Conservation (phyloP, 92 coral and sea anemone species). For the Phymanthus crucifer region DNA sequence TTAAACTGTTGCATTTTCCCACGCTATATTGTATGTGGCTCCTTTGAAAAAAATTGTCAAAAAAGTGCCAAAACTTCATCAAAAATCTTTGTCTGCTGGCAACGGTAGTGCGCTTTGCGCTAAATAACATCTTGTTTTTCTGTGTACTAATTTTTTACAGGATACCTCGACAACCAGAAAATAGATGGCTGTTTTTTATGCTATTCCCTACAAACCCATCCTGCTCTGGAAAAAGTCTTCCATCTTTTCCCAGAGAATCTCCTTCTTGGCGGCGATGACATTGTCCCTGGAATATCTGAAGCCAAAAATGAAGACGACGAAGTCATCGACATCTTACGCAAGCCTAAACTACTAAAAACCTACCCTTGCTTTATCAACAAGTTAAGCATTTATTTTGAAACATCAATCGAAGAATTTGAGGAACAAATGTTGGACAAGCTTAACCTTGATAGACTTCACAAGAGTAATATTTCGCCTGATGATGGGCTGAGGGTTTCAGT, state of each 20-base stretch:
- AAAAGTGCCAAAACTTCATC: too few relatives aligned
- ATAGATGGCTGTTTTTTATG: slow-evolving; percentile 71
- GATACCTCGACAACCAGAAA: slow-evolving; percentile 33
- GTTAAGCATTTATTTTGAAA: slow-evolving; percentile 72
- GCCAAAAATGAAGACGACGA: slow-evolving; percentile 75
- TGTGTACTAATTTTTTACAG: slow-evolving; percentile 18
- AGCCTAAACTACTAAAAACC: slow-evolving; percentile 85
- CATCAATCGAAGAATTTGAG: slow-evolving; percentile 93
- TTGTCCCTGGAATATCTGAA: slow-evolving; percentile 92
- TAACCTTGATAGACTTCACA: slow-evolving; percentile 81
- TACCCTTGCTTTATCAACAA: slow-evolving; percentile 83
- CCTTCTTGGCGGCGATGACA: slow-evolving; percentile 89
- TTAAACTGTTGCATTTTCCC: too few relatives aligned
- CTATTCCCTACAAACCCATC: slow-evolving; percentile 81
- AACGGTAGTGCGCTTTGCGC: too few relatives aligned
- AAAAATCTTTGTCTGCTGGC: too few relatives aligned
- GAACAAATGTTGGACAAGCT: slow-evolving; percentile 69
- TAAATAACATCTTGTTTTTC: too few relatives aligned
- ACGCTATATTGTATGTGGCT: too few relatives aligned
- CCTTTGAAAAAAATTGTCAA: too few relatives aligned
- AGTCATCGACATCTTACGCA: slow-evolving; percentile 80
- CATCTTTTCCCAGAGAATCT: slow-evolving; percentile 97
- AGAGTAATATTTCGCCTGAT: slow-evolving; percentile 77
- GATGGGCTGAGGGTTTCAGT: slow-evolving; percentile 83
- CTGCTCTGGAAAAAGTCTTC: slow-evolving; percentile 73